These are phyloP conservation scores for Stomatorhinus walkeri DNA, from an alignment of 2,797 vertebrate genomes.

Conservation along the genomic window DNA sequence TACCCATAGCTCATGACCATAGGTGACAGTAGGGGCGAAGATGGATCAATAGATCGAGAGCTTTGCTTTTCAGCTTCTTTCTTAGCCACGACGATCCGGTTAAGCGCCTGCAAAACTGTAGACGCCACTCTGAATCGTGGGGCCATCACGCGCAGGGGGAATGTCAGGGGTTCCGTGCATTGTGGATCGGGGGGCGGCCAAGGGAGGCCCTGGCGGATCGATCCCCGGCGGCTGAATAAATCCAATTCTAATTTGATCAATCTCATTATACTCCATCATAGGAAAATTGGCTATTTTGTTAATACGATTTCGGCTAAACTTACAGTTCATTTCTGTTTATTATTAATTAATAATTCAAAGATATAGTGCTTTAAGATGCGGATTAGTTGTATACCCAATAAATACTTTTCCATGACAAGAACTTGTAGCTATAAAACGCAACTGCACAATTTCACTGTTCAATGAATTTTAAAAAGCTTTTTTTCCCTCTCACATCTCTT, in stretches of 20 bases:
- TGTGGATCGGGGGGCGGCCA: too few species aligned
- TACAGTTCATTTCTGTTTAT: not conserved
- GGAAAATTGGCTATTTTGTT: not conserved
- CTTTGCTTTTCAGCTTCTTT: too few species aligned
- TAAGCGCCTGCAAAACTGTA: too few species aligned
- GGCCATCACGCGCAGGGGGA: too few species aligned
- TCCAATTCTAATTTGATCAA: not conserved
- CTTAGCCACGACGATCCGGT: too few species aligned
- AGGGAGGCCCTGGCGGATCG: too few species aligned
- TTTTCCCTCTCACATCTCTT: not conserved
- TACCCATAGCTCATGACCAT: too few species aligned
- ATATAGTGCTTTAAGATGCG: not conserved
- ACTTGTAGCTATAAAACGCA: not conserved
- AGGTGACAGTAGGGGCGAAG: too few species aligned
- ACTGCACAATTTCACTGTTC: not conserved
- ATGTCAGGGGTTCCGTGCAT: too few species aligned
- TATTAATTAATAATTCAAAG: not conserved
- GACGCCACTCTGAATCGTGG: too few species aligned
- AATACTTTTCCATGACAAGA: not conserved
- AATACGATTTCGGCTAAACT: not conserved
- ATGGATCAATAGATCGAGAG: too few species aligned
- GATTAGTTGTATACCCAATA: not conserved
- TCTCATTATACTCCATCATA: not conserved
- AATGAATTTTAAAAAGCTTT: not conserved
- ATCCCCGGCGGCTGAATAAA: not conserved